These are phyloP conservation scores for Synodontis membranacea DNA, from an alignment of 2,113 vertebrate species.

Conservation along the genomic window DNA sequence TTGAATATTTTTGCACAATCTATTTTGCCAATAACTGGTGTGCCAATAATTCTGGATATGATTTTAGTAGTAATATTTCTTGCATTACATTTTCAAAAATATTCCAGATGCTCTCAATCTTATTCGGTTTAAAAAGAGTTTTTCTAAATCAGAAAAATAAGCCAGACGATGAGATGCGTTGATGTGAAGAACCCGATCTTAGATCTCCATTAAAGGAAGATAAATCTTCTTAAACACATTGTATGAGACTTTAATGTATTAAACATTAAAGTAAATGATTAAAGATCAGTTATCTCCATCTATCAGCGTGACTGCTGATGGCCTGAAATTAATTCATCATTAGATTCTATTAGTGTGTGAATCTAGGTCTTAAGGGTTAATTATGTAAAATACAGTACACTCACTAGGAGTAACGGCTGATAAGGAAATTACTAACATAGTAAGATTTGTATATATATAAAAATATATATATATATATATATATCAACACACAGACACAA, in stretches of 20 bases:
- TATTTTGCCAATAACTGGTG: neutral
- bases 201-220: neutral
- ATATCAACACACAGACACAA: neutral
- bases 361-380: constrained; percentile 76
- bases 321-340: constrained; percentile 73
- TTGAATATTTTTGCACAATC: neutral
- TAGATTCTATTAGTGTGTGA: constrained; percentile 71
- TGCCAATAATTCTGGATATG: neutral
- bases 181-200: neutral
- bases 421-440: neutral
- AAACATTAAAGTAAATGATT: constrained; percentile 60
- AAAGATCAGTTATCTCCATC: constrained; percentile 68
- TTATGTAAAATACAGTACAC: constrained; percentile 64
- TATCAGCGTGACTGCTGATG: constrained; percentile 71
- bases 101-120: neutral
- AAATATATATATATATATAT: no score
- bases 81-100: neutral
- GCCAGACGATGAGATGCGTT: neutral
- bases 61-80: neutral
- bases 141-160: neutral
- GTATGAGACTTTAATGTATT: constrained; percentile 60
- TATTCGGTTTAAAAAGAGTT: neutral
- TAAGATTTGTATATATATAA: no score
- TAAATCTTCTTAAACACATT: constrained; percentile 28
- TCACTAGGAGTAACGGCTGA: neutral